Percentiles rank a stretch among this genome's conserved stretches.
phyloP scores from a whole-genome alignment of 2,113 vertebrate genomes.

The Aviceda subcristata region DNA sequence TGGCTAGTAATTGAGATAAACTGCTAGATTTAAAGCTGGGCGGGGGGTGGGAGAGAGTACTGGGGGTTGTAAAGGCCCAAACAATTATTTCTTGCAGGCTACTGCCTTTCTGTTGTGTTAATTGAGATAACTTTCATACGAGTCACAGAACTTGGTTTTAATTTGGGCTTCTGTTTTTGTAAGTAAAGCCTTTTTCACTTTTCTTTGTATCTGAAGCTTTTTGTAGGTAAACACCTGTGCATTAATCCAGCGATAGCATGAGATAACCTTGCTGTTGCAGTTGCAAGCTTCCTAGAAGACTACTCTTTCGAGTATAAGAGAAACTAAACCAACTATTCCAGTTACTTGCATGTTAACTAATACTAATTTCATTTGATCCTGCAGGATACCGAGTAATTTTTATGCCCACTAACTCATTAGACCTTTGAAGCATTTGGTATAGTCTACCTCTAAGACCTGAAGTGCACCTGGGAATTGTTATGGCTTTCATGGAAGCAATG shows the following conservation, averaged over 20 bases:
- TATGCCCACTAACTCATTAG: neutral
- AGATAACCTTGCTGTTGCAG: neutral
- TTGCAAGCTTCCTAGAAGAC: neutral
- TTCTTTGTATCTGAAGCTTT: neutral
- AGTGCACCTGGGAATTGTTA: neutral
- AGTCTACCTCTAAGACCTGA: neutral
- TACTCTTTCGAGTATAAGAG: neutral
- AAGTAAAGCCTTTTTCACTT: neutral
- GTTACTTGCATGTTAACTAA: neutral
- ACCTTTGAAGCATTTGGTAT: neutral
- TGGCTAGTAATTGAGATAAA: slow-evolving; percentile 65
- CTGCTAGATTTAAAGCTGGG: slow-evolving; percentile 38
- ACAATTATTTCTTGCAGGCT: slow-evolving; percentile 56
- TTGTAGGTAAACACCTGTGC: neutral
- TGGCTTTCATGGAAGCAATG: neutral
- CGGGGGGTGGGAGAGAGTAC: neutral
- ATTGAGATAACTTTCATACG: neutral
- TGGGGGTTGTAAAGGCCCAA: slow-evolving; percentile 23
- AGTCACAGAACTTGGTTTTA: neutral
- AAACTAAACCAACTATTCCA: neutral
- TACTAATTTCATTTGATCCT: neutral
- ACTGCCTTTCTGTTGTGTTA: neutral
- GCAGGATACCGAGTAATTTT: neutral
- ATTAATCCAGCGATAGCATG: neutral
- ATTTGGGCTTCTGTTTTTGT: neutral